Percentiles rank a stretch among this genome's conserved stretches.
Evolutionary conservation across 2,113 vertebrate genomes (phyloP).

Genomic region (Apeltes quadracus): DNA sequence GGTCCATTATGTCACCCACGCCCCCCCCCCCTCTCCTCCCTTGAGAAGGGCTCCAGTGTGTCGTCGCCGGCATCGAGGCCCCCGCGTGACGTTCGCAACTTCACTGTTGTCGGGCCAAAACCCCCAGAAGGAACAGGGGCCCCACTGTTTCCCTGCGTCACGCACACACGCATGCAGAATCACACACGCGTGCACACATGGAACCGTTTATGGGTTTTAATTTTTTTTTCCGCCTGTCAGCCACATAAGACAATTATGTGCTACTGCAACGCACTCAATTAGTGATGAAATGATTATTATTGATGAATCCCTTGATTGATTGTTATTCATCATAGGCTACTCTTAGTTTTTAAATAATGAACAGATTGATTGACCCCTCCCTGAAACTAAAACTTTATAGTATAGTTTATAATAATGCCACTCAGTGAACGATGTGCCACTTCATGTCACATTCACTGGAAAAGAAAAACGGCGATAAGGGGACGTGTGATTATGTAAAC

Average conservation of each 20-base stretch:
- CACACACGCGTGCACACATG: constrained; percentile 68
- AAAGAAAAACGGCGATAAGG: no score
- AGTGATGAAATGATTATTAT: neutral
- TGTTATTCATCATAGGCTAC: neutral
- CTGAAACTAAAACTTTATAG: neutral
- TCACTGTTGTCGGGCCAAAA: constrained; percentile 67
- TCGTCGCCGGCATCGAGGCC: constrained; percentile 56
- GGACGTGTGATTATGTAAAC: neutral
- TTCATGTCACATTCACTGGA: neutral
- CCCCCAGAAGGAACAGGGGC: constrained; percentile 78
- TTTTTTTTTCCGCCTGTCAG: constrained; percentile 46
- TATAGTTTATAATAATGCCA: neutral
- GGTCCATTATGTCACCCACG: constrained; percentile 74
- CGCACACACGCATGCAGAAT: constrained; percentile 45
- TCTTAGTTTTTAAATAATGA: neutral
- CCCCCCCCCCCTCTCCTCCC: constrained; percentile 14
- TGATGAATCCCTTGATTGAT: neutral
- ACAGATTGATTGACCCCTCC: neutral
- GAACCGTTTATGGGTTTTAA: constrained; percentile 72
- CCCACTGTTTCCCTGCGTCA: constrained; percentile 73
- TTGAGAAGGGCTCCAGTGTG: constrained; percentile 80
- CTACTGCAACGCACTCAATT: neutral
- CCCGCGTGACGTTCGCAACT: constrained; percentile 72
- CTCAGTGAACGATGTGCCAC: neutral
- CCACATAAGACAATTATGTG: neutral